Percentiles rank a stretch among this genome's conserved stretches.
Conservation (phyloP, 2,113 vertebrate genomes). For the Zosterops lateralis region DNA sequence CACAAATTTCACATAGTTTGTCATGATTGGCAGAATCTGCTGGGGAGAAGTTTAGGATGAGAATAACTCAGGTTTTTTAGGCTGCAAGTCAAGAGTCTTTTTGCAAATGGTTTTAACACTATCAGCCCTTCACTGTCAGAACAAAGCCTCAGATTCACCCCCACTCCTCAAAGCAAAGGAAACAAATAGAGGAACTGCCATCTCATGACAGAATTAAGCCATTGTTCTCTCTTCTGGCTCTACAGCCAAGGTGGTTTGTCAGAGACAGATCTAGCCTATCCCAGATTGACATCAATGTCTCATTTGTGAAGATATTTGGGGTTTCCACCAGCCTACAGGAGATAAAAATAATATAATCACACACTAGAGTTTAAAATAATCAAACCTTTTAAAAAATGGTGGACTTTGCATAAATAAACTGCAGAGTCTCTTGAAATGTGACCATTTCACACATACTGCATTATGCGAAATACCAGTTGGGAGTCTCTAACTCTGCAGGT, state of each 20-base stretch:
- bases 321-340: background rate
- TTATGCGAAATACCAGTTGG: background rate
- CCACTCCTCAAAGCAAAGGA: background rate
- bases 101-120: background rate
- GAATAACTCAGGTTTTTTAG: background rate
- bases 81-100: background rate
- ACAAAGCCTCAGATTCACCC: background rate
- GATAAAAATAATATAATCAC: background rate
- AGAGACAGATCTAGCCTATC: background rate
- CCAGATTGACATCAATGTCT: background rate
- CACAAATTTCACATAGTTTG: conserved; percentile 10
- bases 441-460: background rate
- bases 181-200: background rate
- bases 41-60: background rate
- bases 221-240: background rate
- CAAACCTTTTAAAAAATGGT: background rate
- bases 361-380: background rate
- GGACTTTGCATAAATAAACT: background rate
- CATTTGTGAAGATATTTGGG: background rate
- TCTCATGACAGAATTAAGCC: background rate
- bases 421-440: background rate
- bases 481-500: background rate
- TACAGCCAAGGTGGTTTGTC: background rate
- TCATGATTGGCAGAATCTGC: conserved; percentile 43
- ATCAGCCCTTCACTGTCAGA: background rate